A percentile compares a stretch with the other conserved stretches of the same genome.
phyloP scores from a whole-genome alignment of 1,140 invertebrate genomes.

The Saccostrea glomerata region DNA sequence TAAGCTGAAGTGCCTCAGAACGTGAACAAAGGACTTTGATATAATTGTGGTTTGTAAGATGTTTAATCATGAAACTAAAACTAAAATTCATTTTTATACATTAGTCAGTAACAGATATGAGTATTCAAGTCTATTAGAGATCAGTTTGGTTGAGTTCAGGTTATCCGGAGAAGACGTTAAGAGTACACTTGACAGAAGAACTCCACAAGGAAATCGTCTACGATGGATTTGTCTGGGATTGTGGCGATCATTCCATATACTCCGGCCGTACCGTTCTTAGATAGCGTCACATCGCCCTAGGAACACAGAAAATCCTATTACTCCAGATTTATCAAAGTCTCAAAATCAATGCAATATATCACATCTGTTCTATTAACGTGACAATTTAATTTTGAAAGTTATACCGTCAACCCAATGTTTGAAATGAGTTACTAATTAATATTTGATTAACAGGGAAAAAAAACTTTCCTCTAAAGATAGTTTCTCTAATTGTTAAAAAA shows the following conservation, averaged over 20 bases:
- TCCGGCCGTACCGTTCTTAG: constrained; percentile 71
- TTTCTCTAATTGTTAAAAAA: too few relatives aligned
- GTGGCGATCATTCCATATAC: constrained; percentile 76
- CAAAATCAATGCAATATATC: too few relatives aligned
- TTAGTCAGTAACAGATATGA: not conserved
- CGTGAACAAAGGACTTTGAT: too few relatives aligned
- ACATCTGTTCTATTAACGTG: too few relatives aligned
- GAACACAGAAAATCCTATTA: constrained; percentile 28
- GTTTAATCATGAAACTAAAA: not conserved
- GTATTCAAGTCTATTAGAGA: not conserved
- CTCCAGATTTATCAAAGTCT: not conserved
- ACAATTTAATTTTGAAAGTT: too few relatives aligned
- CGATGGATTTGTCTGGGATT: constrained; percentile 74
- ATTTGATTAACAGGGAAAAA: too few relatives aligned
- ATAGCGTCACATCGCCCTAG: constrained; percentile 66
- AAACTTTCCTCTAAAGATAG: too few relatives aligned
- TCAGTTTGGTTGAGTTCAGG: not conserved
- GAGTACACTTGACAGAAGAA: constrained; percentile 76
- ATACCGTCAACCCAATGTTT: too few relatives aligned
- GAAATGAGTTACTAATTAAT: too few relatives aligned
- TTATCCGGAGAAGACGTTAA: not conserved
- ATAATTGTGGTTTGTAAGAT: too few relatives aligned
- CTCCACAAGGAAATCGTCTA: constrained; percentile 74
- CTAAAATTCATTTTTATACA: not conserved
- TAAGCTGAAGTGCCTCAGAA: too few relatives aligned